These are phyloP conservation scores for Aramus guarauna DNA, from an alignment of 2,113 vertebrate species.

Conservation along the genomic window DNA sequence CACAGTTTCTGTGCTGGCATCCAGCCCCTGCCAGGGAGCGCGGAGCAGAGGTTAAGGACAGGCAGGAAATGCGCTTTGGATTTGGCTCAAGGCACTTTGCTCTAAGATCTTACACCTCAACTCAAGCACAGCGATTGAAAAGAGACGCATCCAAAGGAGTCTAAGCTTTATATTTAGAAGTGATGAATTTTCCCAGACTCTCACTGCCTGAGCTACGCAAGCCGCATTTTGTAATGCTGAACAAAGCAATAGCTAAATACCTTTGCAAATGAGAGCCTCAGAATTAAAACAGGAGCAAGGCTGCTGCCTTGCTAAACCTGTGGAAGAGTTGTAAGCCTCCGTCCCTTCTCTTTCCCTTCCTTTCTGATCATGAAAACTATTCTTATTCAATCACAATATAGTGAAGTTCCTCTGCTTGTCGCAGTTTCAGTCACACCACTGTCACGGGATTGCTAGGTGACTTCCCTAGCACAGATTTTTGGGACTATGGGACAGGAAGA, in stretches of 20 bases:
- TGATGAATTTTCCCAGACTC: background rate
- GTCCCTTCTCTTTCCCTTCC: background rate
- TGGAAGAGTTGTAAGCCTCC: background rate
- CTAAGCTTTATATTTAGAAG: background rate
- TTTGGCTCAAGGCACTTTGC: background rate
- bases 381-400: background rate
- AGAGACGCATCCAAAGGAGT: background rate
- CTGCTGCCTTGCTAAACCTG: background rate
- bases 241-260: background rate
- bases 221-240: background rate
- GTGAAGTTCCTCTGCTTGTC: background rate
- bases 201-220: background rate
- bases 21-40: background rate
- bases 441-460: background rate
- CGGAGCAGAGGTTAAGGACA: background rate
- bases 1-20: no score
- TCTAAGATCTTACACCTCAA: background rate
- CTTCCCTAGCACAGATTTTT: background rate
- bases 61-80: background rate
- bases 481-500: background rate
- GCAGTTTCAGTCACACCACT: background rate
- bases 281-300: background rate
- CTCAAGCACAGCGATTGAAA: background rate
- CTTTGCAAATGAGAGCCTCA: background rate
- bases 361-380: background rate